Base-by-base conservation (phyloP, 37 sponge, comb jelly and placozoan genomes). In the Chondrosia reniformis region DNA sequence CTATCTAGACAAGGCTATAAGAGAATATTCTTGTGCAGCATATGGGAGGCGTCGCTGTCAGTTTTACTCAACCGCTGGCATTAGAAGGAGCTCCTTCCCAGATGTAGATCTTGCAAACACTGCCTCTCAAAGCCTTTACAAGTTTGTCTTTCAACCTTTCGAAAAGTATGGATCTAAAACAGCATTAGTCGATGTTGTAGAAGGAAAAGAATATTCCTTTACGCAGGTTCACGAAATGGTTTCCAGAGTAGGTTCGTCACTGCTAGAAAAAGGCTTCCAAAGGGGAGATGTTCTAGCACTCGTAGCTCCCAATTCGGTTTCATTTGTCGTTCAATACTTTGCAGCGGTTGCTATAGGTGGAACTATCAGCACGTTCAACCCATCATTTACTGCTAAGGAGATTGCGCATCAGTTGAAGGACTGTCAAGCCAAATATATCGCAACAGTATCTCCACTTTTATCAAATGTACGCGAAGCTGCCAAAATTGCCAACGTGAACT, bases 281-380 rank as follows among this genome's bases (percentile, higher is more conserved):
- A 58, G 62, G 46, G 93, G 90, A 8, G 86, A 86, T 28, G 90
- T 89, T 8, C 38, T 93, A 4, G 41, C 80, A 1, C 46, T 93
- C 7, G 56, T 73, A 6, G 22, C 74, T 45, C 90, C 93, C 25
- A 93, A 93, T 55, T 55, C 40, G 27, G 58, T 85, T 36, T 81
- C 79, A 27, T 89, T 81, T 67, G 52, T 75, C 0, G 58, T 75
- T 2, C 37, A 67, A 36, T 80, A 83, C 63, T 75, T 91, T 27
- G 96, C 83, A 2, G 76, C 80, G 19, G 46, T 91, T 24, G 89
- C 89, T 22, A 46, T 81, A 24, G 96, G 96, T 1, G 89, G 92
- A n/a, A 46, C 59, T 25, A 85, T 91, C 64, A 86, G 80, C 33
- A 80, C 89, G 7, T 79, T 81, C 61, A 95, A 95, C 55, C 87